These are phyloP conservation scores for Drosophila anceps DNA, from an alignment of 2,888 invertebrate genomes.

Conservation along the genomic window DNA sequence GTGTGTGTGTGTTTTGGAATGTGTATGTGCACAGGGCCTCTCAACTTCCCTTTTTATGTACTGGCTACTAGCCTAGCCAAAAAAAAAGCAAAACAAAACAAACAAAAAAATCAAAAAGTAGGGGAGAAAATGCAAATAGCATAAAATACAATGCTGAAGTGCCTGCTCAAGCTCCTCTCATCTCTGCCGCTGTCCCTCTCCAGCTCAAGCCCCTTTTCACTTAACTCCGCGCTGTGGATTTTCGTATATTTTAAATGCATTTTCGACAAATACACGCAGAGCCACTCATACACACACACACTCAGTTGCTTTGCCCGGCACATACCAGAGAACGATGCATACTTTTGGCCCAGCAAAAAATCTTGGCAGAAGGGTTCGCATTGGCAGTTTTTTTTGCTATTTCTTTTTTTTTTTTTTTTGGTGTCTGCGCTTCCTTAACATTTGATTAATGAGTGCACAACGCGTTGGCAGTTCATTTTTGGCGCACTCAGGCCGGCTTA, in stretches of 20 bases:
- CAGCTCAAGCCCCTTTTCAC: slow-evolving; percentile 58
- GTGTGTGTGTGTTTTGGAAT: slow-evolving; percentile 30
- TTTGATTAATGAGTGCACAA: slow-evolving; percentile 78
- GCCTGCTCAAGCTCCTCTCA: slow-evolving; percentile 61
- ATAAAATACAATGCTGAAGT: slow-evolving; percentile 75
- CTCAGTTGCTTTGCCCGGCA: slow-evolving; percentile 2
- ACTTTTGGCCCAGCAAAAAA: slow-evolving; percentile 56
- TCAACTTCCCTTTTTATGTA: slow-evolving; percentile 70
- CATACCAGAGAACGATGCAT: slow-evolving; percentile 51
- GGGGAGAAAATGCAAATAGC: slow-evolving; percentile 69
- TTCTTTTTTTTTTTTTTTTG: neutral
- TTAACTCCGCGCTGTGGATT: slow-evolving; percentile 69
- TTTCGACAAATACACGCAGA: slow-evolving; percentile 65
- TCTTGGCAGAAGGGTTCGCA: slow-evolving; percentile 58
- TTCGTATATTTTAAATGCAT: slow-evolving; percentile 80
- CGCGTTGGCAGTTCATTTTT: slow-evolving; percentile 74
- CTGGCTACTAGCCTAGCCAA: slow-evolving; percentile 76
- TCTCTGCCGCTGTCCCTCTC: slow-evolving; percentile 10
- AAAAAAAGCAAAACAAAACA: slow-evolving; percentile 62
- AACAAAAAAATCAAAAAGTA: slow-evolving; percentile 4
- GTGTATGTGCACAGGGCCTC: slow-evolving; percentile 54
- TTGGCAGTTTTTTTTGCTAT: slow-evolving; percentile 17
- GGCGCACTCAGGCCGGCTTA: slow-evolving; percentile 42
- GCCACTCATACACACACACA: slow-evolving; percentile 13
- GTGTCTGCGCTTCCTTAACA: slow-evolving; percentile 72